These are phyloP conservation scores for Pluvianellus socialis DNA, from an alignment of 2,113 vertebrate genomes.

Conservation along the genomic window DNA sequence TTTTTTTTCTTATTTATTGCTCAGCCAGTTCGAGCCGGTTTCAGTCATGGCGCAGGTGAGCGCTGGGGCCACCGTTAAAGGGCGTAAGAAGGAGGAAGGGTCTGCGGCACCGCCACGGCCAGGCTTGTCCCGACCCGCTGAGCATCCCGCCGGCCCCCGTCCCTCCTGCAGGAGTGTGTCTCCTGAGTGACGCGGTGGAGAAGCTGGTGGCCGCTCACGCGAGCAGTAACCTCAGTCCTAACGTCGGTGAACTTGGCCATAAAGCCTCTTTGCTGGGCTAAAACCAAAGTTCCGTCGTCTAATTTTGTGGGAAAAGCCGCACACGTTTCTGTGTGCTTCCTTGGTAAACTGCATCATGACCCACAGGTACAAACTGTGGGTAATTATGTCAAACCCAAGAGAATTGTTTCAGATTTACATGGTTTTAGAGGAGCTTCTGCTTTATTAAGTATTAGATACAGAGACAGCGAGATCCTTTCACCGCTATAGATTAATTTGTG, in stretches of 20 bases:
- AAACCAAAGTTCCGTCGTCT: background rate
- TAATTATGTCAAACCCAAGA: background rate
- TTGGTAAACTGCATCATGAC: too few relatives aligned
- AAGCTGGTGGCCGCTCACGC: fast-evolving
- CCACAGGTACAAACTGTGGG: background rate
- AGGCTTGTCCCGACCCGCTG: fast-evolving
- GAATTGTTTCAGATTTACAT: background rate
- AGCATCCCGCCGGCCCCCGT: fast-evolving
- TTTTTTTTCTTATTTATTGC: too few relatives aligned
- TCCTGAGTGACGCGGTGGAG: fast-evolving
- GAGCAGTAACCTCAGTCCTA: background rate
- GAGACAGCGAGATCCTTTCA: background rate
- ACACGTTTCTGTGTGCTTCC: background rate
- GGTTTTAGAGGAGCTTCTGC: background rate
- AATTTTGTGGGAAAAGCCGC: background rate
- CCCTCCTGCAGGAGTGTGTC: background rate
- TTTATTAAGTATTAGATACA: background rate
- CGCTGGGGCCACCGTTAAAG: fast-evolving
- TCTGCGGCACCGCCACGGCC: background rate
- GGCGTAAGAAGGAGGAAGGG: background rate
- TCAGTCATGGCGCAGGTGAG: fast-evolving
- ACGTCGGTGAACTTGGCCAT: fast-evolving
- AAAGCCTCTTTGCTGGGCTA: background rate
- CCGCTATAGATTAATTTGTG: background rate
- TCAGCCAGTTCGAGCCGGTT: background rate